A percentile compares a stretch with the other conserved stretches of the same genome.
Conservation (phyloP, 23 tunicate genomes). For the Botrylloides violaceus region DNA sequence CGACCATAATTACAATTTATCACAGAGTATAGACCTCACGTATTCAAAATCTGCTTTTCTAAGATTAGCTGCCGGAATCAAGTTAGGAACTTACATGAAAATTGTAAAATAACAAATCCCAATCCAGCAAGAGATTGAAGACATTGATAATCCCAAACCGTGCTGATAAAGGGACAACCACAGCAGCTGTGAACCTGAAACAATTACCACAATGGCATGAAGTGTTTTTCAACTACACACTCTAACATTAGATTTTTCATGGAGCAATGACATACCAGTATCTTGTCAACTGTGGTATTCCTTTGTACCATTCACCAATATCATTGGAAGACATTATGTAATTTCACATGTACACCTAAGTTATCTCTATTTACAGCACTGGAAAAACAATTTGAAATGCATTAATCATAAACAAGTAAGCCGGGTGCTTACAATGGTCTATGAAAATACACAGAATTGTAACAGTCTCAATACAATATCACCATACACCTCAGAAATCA, state of each 20-base stretch:
- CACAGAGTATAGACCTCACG: too few species aligned
- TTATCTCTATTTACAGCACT: too few species aligned
- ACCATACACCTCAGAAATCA: too few species aligned
- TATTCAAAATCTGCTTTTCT: too few species aligned
- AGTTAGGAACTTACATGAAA: slow-evolving; percentile 44
- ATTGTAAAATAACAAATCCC: slow-evolving; percentile 28
- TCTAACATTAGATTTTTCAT: not conserved
- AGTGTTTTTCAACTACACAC: not conserved
- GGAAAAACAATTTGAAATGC: too few species aligned
- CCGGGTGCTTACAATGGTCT: too few species aligned
- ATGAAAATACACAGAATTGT: too few species aligned
- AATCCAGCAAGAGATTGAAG: slow-evolving; percentile 44
- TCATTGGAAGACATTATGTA: slow-evolving; percentile 60
- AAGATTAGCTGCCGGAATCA: not conserved
- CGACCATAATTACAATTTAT: too few species aligned
- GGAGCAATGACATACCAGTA: slow-evolving; percentile 36
- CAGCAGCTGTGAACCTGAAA: slow-evolving; percentile 72
- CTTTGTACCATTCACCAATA: slow-evolving; percentile 75
- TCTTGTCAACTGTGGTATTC: slow-evolving; percentile 55
- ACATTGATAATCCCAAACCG: slow-evolving; percentile 48
- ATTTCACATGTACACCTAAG: not conserved
- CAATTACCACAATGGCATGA: too few species aligned
- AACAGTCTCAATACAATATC: too few species aligned
- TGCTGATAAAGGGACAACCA: slow-evolving; percentile 59
- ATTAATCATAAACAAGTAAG: too few species aligned